Evolutionary conservation across 2,888 invertebrate species (phyloP), one percentile per base, ranked within the genome.

Genomic region (Hydrotaea diabolus): DNA sequence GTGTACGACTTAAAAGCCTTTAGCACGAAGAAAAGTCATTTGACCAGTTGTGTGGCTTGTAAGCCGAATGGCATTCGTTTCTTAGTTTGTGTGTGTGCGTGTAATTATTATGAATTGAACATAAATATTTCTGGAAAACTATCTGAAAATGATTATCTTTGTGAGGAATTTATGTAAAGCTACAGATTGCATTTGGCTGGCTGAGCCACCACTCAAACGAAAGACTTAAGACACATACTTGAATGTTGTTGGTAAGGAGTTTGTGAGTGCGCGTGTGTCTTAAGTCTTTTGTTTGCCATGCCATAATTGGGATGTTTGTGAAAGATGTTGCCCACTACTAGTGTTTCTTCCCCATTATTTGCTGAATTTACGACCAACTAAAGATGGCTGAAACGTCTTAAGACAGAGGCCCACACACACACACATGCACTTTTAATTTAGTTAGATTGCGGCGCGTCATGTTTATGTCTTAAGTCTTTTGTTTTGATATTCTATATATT

Each of bases 81-180:
- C n/a, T n/a, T n/a, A n/a, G n/a, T n/a, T n/a, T n/a, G n/a, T n/a
- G n/a, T n/a, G 31, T 31, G 31, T 26, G 31, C n/a, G 1, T 23
- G 69, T 46, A 69, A 46, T 69, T 69, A 69, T 23, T 69, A 69
- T 69, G 69, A 69, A 69, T 43, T 69, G 39, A 43, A 69, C 23
- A 69, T 69, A 69, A 69, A 69, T 69, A 69, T 43, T 69, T 69
- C 23, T 69, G 21, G 17, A 46, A 31, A 69, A 69, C 46, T 69
- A 69, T 46, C 69, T 8, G 17, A 69, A 46, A 39, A 19, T 43
- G 66, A 66, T 43, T 46, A 69, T 69, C 69, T 46, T 66, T 39
- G 13, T 23, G 43, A 13, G 3, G 69, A 66, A 46, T 69, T 69
- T 69, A 69, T 69, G 69, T 19, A 17, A 36, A n/a, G 26, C 21